A percentile compares a stretch with the other conserved stretches of the same genome.
These are phyloP conservation scores for Pseudomugil tenellus DNA, from an alignment of 2,797 vertebrate genomes.

Conservation along the genomic window DNA sequence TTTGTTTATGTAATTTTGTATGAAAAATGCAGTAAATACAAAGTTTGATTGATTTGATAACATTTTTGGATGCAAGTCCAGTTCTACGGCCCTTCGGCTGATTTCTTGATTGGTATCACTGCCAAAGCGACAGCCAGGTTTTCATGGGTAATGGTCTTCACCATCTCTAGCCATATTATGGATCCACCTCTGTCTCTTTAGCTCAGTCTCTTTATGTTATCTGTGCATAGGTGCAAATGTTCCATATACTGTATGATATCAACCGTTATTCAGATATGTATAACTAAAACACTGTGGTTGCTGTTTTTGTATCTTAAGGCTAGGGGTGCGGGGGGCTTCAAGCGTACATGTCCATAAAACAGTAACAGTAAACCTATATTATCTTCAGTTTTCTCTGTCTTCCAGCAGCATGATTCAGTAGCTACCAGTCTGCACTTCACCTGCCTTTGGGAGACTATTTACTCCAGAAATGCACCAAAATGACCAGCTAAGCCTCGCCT, in stretches of 20 bases:
- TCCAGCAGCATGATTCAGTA: constrained; percentile 16
- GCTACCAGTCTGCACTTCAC: constrained; percentile 29
- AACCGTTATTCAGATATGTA: neutral
- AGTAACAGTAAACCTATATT: neutral
- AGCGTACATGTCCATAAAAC: neutral
- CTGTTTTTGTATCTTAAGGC: neutral
- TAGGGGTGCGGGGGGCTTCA: too few relatives aligned
- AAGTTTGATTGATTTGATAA: neutral
- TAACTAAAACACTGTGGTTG: neutral
- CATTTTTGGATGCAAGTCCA: neutral
- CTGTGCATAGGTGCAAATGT: too few relatives aligned
- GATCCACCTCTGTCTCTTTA: too few relatives aligned
- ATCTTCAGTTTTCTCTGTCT: neutral
- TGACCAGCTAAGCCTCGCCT: constrained; percentile 70
- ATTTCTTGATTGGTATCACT: too few relatives aligned
- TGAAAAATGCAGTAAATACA: neutral
- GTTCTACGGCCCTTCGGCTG: neutral
- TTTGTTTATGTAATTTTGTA: too few relatives aligned
- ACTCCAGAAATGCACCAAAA: constrained; percentile 65
- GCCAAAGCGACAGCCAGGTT: too few relatives aligned
- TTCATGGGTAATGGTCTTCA: too few relatives aligned
- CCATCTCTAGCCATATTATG: too few relatives aligned
- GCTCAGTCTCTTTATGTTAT: too few relatives aligned
- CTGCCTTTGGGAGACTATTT: constrained; percentile 61
- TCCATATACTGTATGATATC: too few relatives aligned